phyloP scores from a whole-genome alignment of 2,888 invertebrate genomes.

The Athalia rosae region DNA sequence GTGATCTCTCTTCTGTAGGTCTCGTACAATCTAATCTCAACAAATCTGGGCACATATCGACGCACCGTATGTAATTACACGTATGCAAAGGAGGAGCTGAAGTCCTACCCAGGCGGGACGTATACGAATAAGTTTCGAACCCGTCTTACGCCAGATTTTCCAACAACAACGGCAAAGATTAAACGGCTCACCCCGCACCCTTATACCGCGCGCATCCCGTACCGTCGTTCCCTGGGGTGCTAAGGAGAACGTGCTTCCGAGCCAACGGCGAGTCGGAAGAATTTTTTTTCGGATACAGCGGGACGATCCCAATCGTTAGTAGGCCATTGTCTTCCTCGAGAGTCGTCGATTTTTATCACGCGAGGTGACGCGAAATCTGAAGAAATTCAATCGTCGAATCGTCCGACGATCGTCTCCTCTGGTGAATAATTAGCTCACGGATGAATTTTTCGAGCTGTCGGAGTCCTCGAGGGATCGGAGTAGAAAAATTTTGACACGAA shows the following conservation, averaged over 20 bases:
- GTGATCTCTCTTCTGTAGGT: conserved; percentile 1
- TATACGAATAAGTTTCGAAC: neutral
- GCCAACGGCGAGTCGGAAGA: no score
- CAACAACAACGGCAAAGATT: conserved; percentile 20
- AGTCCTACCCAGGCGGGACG: neutral
- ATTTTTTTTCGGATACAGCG: conserved; percentile 5
- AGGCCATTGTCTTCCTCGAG: neutral
- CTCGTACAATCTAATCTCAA: conserved; percentile 30
- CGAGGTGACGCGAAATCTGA: neutral
- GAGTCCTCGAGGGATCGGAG: no score
- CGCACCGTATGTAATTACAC: conserved; percentile 30
- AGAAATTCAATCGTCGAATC: neutral
- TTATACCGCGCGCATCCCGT: conserved; percentile 8
- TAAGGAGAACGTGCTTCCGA: neutral
- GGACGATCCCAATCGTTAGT: neutral
- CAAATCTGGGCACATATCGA: conserved; percentile 30
- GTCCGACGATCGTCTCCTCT: neutral
- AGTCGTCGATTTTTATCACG: conserved; percentile 18
- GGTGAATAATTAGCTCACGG: neutral
- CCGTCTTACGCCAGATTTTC: neutral
- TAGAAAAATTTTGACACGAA: neutral
- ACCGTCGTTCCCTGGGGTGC: no score
- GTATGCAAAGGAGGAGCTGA: conserved; percentile 24
- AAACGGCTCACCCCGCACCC: conserved; percentile 23
- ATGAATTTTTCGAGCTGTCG: no score